Evolutionary conservation across 2,797 vertebrate genomes (phyloP), one percentile per base, ranked within the genome.

Genomic region (Centropyge bicolor): DNA sequence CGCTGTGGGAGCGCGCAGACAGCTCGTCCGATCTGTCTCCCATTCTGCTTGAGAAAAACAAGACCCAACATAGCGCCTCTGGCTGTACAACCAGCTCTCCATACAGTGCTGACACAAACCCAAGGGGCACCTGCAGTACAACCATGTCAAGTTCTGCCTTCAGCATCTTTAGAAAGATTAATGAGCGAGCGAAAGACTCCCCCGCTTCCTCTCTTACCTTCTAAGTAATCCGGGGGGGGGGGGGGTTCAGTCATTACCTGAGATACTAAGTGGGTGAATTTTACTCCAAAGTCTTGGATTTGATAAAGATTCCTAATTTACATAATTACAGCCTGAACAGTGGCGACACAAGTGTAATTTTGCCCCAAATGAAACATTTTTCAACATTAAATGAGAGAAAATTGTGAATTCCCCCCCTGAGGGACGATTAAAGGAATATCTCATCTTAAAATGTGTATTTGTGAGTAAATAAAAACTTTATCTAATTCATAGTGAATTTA

Each of bases 161-260:
- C 88, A 91, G 93, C 90, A 86, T 89, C 86, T 91, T 91, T 85
- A 87, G 80, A 90, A 89, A 93, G 92, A 96, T 94, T 94, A 94
- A 95, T 93, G 91, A 91, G 92, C 80, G 22, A 64, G 81, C 70
- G 75, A 86, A 93, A 91, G 70, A 88, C 83, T 92, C 89, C 89
- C 79, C 75, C 65, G 89, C 72, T 73, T 86, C 88, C 70, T 78
- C 68, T 81, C 79, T 70, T 66, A 27, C 85, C 91, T 83, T 73
- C 81, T 84, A 85, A 92, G 89, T 85, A 89, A 92, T 87, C 91
- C 89, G 64, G 27, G 83, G 87, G 83, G 85, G 35, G 31, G 43
- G 43, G 51, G 51, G 57, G 78, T 89, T 74, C 76, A 89, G 84
- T 88, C 88, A 90, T 91, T 92, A 91, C 89, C 89, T 88, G 85